A percentile compares a stretch with the other conserved stretches of the same genome.
These are phyloP conservation scores for Acanthochromis polyacanthus DNA, from an alignment of 2,113 vertebrate species.

Conservation along the genomic window DNA sequence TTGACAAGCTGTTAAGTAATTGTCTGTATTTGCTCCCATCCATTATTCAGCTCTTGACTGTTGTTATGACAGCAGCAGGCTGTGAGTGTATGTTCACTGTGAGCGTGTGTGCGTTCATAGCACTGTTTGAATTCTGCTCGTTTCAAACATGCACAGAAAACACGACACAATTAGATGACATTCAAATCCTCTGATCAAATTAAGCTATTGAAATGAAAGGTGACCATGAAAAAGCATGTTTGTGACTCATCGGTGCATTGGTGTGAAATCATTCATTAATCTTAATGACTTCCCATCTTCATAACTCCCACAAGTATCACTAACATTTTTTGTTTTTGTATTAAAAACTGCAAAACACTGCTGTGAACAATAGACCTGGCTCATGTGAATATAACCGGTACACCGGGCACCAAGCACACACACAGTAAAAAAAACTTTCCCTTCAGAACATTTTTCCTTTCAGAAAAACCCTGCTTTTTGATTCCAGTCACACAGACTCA, in stretches of 20 bases:
- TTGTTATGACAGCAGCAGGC: constrained; percentile 49
- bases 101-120: background rate
- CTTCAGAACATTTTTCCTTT: background rate
- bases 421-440: background rate
- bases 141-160: too few species aligned
- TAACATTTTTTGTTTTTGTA: too few species aligned
- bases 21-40: constrained; percentile 58
- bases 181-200: too few species aligned
- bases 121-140: background rate
- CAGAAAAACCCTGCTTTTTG: background rate
- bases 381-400: background rate
- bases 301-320: too few species aligned
- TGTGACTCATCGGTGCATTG: too few species aligned
- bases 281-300: too few species aligned
- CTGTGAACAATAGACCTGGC: too few species aligned
- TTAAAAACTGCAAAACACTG: too few species aligned
- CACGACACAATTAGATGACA: too few species aligned
- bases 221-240: too few species aligned
- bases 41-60: constrained; percentile 58
- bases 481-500: constrained; percentile 53
- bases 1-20: constrained; percentile 70
- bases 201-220: too few species aligned
- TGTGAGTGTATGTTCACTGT: constrained; percentile 7
- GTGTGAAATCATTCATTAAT: too few species aligned
- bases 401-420: background rate